phyloP scores from a whole-genome alignment of 2,113 vertebrate genomes.

The Nothoprocta perdicaria region DNA sequence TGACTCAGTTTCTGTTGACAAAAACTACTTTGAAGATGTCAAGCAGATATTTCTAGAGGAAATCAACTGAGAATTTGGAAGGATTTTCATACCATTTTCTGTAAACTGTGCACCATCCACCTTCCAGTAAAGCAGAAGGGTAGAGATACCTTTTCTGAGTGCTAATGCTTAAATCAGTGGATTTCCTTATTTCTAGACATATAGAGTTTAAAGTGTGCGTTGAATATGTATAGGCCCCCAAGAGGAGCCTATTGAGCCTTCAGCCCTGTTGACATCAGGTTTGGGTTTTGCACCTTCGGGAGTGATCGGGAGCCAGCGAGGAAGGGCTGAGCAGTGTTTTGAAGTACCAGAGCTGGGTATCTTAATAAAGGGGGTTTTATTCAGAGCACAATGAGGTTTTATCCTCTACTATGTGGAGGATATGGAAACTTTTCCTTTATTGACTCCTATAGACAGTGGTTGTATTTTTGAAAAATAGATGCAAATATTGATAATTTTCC shows the following conservation, averaged over 20 bases:
- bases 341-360: rapidly evolving
- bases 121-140: neutral
- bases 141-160: neutral
- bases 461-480: neutral
- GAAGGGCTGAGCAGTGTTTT: neutral
- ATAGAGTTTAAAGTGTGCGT: neutral
- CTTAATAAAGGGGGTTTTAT: neutral
- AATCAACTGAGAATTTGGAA: neutral
- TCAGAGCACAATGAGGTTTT: no score
- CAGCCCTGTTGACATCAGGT: neutral
- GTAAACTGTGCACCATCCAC: rapidly evolving
- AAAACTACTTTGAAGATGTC: neutral
- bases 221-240: rapidly evolving
- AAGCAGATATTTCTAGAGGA: neutral
- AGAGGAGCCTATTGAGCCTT: neutral
- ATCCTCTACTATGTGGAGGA: rapidly evolving
- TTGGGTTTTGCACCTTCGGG: rapidly evolving
- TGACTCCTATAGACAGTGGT: neutral
- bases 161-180: neutral
- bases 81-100: neutral
- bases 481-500: neutral
- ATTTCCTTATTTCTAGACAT: neutral
- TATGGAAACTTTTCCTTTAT: rapidly evolving
- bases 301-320: neutral
- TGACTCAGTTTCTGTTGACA: neutral